These are phyloP conservation scores for Pelvicachromis taeniatus DNA, from an alignment of 2,113 vertebrate genomes.

Conservation along the genomic window DNA sequence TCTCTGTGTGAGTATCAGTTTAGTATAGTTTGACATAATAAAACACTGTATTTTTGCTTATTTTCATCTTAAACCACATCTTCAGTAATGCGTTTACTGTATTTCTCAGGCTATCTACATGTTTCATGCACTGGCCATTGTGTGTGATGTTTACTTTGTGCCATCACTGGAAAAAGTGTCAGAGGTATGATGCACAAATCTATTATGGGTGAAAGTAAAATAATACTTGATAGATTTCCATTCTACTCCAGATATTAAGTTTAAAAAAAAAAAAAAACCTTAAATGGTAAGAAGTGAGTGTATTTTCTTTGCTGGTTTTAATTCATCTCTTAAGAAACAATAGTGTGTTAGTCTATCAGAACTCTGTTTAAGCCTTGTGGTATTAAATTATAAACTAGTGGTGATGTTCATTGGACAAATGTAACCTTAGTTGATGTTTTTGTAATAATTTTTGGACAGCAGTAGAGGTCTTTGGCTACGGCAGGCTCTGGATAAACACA, in stretches of 20 bases:
- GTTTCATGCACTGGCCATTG: constrained; percentile 77
- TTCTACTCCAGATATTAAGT: background rate
- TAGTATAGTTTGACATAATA: background rate
- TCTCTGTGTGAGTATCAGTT: constrained; percentile 70
- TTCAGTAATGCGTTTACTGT: background rate
- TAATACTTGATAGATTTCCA: background rate
- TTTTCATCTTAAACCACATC: background rate
- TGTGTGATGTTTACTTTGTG: constrained; percentile 79
- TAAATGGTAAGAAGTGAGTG: background rate
- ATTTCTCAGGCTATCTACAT: constrained; percentile 75
- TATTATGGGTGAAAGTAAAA: background rate
- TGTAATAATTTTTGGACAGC: background rate
- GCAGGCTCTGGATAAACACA: background rate
- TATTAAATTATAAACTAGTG: background rate
- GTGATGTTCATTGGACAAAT: background rate
- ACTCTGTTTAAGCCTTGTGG: background rate
- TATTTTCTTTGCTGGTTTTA: background rate
- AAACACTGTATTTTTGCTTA: background rate
- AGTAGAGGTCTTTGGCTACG: background rate
- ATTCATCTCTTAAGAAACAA: background rate
- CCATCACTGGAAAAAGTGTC: constrained; percentile 79
- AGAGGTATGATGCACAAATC: constrained; percentile 57
- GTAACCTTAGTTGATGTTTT: background rate
- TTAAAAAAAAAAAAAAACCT: background rate
- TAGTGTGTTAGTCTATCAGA: background rate